Percentiles rank a stretch among this genome's conserved stretches.
These are phyloP conservation scores for Eubasilissa regina DNA, from an alignment of 1,140 invertebrate genomes.

Conservation along the genomic window DNA sequence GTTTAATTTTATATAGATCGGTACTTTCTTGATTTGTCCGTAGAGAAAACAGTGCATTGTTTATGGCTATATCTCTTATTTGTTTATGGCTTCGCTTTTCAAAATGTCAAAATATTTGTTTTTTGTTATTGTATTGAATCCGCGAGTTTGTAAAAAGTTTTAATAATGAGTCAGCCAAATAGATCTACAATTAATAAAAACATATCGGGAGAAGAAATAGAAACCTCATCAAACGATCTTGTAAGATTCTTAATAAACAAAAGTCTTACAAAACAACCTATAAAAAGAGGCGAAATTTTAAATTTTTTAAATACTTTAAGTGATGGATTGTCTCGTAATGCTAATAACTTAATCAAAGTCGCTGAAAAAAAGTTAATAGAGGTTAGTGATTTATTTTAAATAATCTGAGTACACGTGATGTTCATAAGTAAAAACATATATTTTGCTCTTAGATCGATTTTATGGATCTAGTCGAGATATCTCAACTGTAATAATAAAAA, in stretches of 20 bases:
- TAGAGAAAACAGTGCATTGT: no score
- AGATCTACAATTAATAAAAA: slow-evolving; percentile 24
- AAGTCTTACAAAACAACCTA: slow-evolving; percentile 34
- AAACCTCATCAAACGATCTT: slow-evolving; percentile 15
- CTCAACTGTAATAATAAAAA: no score
- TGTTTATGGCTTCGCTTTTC: no score
- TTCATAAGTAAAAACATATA: no score
- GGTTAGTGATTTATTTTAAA: slow-evolving; percentile 37
- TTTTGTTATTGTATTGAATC: neutral
- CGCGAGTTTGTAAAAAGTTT: slow-evolving; percentile 1
- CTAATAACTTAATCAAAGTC: slow-evolving; percentile 28
- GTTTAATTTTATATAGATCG: no score
- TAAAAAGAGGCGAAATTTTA: slow-evolving; percentile 46
- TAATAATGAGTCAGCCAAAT: slow-evolving; percentile 37
- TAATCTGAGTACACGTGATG: no score
- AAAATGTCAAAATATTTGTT: no score
- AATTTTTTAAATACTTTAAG: slow-evolving; percentile 18
- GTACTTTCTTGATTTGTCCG: no score
- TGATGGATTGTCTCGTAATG: slow-evolving; percentile 12
- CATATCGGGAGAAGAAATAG: slow-evolving; percentile 12
- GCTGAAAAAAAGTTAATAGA: slow-evolving; percentile 10
- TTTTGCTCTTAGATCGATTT: no score
- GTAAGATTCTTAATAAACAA: slow-evolving; percentile 42
- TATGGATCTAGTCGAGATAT: no score
- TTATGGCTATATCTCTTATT: no score